phyloP scores from a whole-genome alignment of 2,113 vertebrate genomes.

The Strigops habroptila region DNA sequence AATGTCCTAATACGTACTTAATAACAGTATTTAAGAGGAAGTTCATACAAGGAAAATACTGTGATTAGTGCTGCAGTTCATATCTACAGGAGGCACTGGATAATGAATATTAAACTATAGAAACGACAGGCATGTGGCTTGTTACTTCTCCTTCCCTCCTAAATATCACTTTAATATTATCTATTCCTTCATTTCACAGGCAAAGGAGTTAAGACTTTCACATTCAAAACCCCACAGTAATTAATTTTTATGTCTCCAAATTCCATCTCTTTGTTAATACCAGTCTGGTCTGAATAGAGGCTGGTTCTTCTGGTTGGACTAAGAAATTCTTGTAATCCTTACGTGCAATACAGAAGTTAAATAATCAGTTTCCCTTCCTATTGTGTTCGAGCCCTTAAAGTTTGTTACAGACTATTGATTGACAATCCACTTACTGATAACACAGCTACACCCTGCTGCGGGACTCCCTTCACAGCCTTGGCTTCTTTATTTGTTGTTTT shows the following conservation, averaged over 20 bases:
- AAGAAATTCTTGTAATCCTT: not conserved
- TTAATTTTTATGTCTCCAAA: not conserved
- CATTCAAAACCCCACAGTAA: not conserved
- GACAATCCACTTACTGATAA: not conserved
- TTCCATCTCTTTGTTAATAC: not conserved
- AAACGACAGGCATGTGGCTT: not conserved
- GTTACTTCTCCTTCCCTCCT: not conserved
- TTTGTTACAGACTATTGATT: not conserved
- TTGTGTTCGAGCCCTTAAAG: not conserved
- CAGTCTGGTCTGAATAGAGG: not conserved
- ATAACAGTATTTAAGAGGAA: not conserved
- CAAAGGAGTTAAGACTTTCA: not conserved
- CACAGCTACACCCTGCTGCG: not conserved
- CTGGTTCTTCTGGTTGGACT: not conserved
- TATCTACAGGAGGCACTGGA: not conserved
- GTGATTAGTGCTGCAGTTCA: not conserved
- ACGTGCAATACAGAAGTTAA: not conserved
- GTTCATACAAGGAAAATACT: not conserved
- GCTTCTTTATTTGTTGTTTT: not conserved
- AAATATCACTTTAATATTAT: not conserved
- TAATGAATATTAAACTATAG: not conserved
- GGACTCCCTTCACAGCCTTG: not conserved
- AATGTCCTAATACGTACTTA: not conserved
- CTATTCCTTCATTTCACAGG: not conserved
- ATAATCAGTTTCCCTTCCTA: not conserved